Evolutionary conservation across 2,113 vertebrate genomes (phyloP).

Genomic region (Phylloscopus whistleri): DNA sequence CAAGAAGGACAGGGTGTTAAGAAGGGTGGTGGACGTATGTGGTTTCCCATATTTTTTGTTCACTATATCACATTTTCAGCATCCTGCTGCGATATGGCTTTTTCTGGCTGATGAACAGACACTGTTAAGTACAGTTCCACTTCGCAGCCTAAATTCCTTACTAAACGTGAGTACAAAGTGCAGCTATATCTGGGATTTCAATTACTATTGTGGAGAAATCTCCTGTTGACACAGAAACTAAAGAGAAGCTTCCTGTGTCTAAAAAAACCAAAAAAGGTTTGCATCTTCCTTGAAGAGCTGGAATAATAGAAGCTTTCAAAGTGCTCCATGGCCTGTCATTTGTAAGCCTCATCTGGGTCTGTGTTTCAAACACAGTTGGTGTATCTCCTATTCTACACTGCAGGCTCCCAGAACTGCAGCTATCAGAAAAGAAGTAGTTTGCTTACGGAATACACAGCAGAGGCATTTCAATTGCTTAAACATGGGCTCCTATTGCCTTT

Average conservation of each 20-base stretch:
- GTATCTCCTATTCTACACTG: background rate
- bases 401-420: background rate
- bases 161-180: background rate
- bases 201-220: background rate
- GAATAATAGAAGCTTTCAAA: slow-evolving; percentile 5
- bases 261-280: background rate
- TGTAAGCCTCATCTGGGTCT: background rate
- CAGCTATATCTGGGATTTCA: slow-evolving; percentile 13
- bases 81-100: background rate
- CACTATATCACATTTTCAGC: background rate
- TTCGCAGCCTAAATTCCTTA: background rate
- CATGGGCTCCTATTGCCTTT: background rate
- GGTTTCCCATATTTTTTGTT: background rate
- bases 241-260: background rate
- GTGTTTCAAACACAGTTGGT: background rate
- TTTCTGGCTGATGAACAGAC: background rate
- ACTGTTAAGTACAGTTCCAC: background rate
- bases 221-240: background rate
- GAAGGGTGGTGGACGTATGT: background rate
- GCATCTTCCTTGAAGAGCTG: background rate
- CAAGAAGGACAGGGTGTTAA: background rate
- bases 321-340: background rate
- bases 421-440: background rate
- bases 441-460: background rate
- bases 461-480: background rate